Percentiles rank a stretch among this genome's conserved stretches.
Conservation (phyloP, 2,797 vertebrate species). For the Poecile montanus region DNA sequence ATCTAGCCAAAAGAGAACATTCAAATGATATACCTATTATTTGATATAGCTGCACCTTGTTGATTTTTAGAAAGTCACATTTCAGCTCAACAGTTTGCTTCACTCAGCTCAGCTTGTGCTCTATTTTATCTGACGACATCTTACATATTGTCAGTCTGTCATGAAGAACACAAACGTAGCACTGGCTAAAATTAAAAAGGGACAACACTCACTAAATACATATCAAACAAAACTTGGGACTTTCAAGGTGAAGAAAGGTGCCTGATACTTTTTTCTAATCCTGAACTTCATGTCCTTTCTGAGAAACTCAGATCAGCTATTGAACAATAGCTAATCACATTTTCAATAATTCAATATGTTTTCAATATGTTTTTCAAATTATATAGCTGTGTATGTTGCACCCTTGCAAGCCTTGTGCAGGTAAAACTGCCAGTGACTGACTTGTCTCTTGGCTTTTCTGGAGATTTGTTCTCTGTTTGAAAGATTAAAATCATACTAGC, state of each 20-base stretch:
- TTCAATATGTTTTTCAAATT: background rate
- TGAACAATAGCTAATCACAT: background rate
- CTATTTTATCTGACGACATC: background rate
- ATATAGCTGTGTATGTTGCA: background rate
- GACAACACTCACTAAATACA: background rate
- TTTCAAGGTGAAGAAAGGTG: background rate
- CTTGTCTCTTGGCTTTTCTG: background rate
- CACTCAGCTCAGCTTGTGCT: background rate
- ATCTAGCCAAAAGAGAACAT: background rate
- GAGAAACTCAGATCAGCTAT: background rate
- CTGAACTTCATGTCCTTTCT: background rate
- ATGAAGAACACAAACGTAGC: background rate
- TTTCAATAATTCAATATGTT: background rate
- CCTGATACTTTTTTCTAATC: background rate
- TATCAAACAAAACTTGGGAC: background rate
- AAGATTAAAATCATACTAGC: background rate
- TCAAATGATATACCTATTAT: background rate
- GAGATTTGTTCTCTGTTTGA: background rate
- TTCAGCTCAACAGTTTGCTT: constrained; percentile 12
- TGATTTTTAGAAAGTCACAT: constrained; percentile 10
- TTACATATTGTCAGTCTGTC: background rate
- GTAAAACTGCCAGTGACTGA: background rate
- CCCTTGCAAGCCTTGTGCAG: background rate
- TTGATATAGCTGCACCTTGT: background rate
- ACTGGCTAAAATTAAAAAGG: background rate